Base-by-base conservation (phyloP, 2,888 invertebrate genomes). In the Capitulum mitella region DNA sequence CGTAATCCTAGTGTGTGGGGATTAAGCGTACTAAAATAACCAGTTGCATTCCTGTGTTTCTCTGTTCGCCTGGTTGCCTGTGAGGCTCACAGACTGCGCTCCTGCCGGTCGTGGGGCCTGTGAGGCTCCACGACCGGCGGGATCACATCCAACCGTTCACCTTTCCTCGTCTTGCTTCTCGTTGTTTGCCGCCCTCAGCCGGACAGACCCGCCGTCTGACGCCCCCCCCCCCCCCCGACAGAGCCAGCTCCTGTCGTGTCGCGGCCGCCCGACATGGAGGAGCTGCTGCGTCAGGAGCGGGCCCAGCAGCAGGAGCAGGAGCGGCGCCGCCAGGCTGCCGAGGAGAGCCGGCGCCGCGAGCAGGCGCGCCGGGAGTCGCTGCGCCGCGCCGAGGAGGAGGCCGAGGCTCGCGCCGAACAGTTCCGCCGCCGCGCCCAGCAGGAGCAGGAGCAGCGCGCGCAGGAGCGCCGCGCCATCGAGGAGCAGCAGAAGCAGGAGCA, bases 201-300 rank as follows among this genome's bases (percentile, higher is more conserved):
- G 91, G 32, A 54, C 3, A 26, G 12, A 8, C 26, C 90, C 83
- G 93, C 93, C 85, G 89, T 91, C n/a, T 61, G 46, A 46, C 46
- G 81, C 75, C 26, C n/a, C 22, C 77, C 6, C 64, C 34, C 16
- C 14, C 34, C 32, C 34, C 64, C 37, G 37, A n/a, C 70, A 70
- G 70, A 70, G 70, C 85, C 40, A 26, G 26, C 19, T 22, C 85
- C 92, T 61, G 89, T 89, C 1, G 86, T 92, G 70, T 90, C 89
- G 14, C 92, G 92, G 78, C 91, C 93, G 32, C 93, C 93, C 12
- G 93, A 93, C 84, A 92, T 93, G 88, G 92, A 91, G 26, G 90
- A 91, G 46, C 90, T 93, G 85, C 87, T 93, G n/a, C 92, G 92
- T 84, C 92, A 91, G 83, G 93, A 94, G 85, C 89, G 91, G 37